Evolutionary conservation across 1,140 invertebrate genomes (phyloP), one percentile per base, ranked within the genome.

Genomic region (Philopotamus ludificatus): DNA sequence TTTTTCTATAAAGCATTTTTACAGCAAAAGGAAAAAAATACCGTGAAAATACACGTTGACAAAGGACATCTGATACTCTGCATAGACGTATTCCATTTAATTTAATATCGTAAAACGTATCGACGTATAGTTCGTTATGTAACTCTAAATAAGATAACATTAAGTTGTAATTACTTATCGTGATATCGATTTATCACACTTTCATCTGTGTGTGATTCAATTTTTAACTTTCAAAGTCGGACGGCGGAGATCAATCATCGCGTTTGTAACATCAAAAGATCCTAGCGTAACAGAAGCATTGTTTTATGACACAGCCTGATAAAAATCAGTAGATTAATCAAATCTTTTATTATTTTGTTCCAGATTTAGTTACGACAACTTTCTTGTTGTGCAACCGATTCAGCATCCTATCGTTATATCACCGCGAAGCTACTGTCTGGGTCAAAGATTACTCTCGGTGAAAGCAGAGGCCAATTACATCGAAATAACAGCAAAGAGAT

Each of bases 371-470:
- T 54, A 54, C 51, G 28, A 23, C 22, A 22, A 23, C 51, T 15
- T 23, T 34, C 10, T 15, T 20, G 44, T 47, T 47, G 44, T 47
- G 10, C 18, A 20, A 15, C 18, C 15, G 7, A 7, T 15, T 16
- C 44, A 16, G 18, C 44, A 47, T 47, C 44, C 8, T 47, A 7
- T 47, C 10, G 44, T 47, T 47, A 47, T 16, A 47, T 47, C 44
- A 47, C 44, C 4, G 44, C 8, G 18, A 47, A 47, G 44, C 44
- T 47, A 47, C 15, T 20, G 44, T 9, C 4, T 7, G 18, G 44
- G 44, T 20, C 44, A 20, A 15, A 47, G 44, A 47, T 47, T 20
- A 47, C 4, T 3, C 10, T 15, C 4, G 44, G 44, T 15, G 44
- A 47, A 47, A 47, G 44, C 15, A n/a, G n/a, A n/a, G n/a, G 18